Percentiles rank a stretch among this genome's conserved stretches.
Evolutionary conservation across 2,797 vertebrate genomes (phyloP).

Genomic region (Lagocephalus sceleratus): DNA sequence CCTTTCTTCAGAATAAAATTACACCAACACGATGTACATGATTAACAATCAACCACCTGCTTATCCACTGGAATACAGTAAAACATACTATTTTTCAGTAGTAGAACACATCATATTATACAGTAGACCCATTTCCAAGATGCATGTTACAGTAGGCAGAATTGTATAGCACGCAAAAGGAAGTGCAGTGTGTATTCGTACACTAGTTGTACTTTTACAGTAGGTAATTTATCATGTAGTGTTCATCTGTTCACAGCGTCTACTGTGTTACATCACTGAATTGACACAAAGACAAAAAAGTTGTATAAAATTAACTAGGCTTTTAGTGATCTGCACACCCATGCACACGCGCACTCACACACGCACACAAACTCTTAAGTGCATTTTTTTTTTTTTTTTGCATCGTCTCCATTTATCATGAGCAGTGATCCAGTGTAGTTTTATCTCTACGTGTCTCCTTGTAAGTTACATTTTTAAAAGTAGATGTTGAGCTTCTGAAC

Average conservation of each 20-base stretch:
- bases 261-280: conserved; percentile 38
- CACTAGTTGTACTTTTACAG: conserved; percentile 51
- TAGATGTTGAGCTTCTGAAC: conserved; percentile 93
- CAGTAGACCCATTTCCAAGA: conserved; percentile 28
- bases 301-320: conserved; percentile 3
- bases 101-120: conserved; percentile 45
- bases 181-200: conserved; percentile 56
- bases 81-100: conserved; percentile 52
- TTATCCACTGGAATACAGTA: conserved; percentile 41
- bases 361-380: conserved; percentile 36
- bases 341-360: conserved; percentile 4
- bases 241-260: conserved; percentile 38
- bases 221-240: conserved; percentile 47
- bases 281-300: conserved; percentile 25
- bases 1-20: conserved; percentile 60
- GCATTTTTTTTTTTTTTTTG: conserved; percentile 42
- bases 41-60: conserved; percentile 25
- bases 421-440: conserved; percentile 56
- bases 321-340: conserved; percentile 4
- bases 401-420: conserved; percentile 40
- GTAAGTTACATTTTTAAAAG: conserved; percentile 97
- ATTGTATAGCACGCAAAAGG: conserved; percentile 28
- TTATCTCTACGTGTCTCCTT: conserved; percentile 82
- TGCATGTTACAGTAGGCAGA: conserved; percentile 41
- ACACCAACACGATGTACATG: conserved; percentile 23